Evolutionary conservation across 2,113 vertebrate species (phyloP), one percentile per base, ranked within the genome.

Genomic region (Arizona elegans): DNA sequence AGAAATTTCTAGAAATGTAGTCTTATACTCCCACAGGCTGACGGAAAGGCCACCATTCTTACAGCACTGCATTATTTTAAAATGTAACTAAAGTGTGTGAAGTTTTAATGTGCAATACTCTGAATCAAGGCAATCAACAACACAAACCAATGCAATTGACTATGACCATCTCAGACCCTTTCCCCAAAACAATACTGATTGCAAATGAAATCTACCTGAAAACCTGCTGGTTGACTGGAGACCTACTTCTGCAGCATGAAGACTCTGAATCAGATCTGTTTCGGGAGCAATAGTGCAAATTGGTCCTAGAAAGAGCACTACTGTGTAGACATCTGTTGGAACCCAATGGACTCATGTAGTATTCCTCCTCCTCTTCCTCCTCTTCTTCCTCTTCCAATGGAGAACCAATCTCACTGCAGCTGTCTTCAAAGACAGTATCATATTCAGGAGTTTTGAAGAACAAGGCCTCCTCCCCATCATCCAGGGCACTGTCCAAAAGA

Each of bases 241-340:
- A 99, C 93, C 98, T 97, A 1, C 99, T 98, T 19, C 95, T 96
- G 97, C 98, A 97, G 96, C 98, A 98, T 0, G 97, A 98, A 70
- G 98, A 98, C 89, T 97, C 97, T 0, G 97, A 97, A 94, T 97
- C 97, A 62, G 97, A 97, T 62, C 97, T 97, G 95, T 97, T 98
- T 54, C 95, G 96, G 93, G 97, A 96, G 94, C 97, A 98, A 94
- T 95, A 96, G 93, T 96, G 97, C 92, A 95, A 96, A 93, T 92
- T 93, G 93, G 91, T 96, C 91, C 97, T 97, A 96, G 97, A 94
- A 47, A 97, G 96, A 17, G 96, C 95, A 87, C 96, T 98, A 94
- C 97, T 98, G 93, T 97, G 95, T 95, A 96, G 96, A 95, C 97
- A 98, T 91, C 97, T 97, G 95, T 98, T 96, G 93, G 96, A 96